Percentiles rank a stretch among this genome's conserved stretches.
These are phyloP conservation scores for Nettapus auritus DNA, from an alignment of 2,113 vertebrate genomes.

Conservation along the genomic window DNA sequence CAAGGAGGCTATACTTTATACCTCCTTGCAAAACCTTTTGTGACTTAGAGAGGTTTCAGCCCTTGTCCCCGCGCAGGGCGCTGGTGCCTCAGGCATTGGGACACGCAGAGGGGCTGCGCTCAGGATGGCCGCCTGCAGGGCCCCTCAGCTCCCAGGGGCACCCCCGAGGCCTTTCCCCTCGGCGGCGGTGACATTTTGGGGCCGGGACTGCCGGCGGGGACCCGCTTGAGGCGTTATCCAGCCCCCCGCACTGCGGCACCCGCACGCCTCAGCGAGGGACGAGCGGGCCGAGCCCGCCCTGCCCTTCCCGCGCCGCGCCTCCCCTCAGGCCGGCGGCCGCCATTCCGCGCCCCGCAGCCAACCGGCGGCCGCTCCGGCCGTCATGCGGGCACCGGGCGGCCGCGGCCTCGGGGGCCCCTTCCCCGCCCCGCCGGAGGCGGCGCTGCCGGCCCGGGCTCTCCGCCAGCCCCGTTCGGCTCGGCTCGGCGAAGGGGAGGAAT, in stretches of 20 bases:
- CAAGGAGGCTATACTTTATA: rapidly evolving
- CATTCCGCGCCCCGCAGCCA: neutral
- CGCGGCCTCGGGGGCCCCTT: neutral
- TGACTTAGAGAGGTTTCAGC: rapidly evolving
- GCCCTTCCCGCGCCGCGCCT: neutral
- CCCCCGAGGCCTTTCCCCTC: too few species aligned
- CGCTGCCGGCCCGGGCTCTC: neutral
- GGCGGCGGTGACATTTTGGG: too few species aligned
- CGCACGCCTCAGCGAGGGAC: too few species aligned
- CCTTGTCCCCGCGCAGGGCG: rapidly evolving
- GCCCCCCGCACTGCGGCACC: too few species aligned
- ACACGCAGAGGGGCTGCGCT: neutral
- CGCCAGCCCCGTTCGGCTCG: neutral
- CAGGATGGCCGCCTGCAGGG: neutral
- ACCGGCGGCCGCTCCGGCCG: neutral
- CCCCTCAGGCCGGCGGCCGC: neutral
- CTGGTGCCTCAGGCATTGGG: too few species aligned
- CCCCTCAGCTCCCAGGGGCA: too few species aligned
- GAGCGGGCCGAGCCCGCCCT: too few species aligned
- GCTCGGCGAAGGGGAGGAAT: neutral
- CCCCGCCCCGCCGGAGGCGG: neutral
- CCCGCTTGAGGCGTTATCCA: too few species aligned
- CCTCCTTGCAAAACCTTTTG: rapidly evolving
- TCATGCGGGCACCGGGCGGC: neutral
- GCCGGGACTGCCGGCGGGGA: too few species aligned